A percentile compares a stretch with the other conserved stretches of the same genome.
Conservation (phyloP, 2,113 vertebrate genomes). For the Microcebus murinus region DNA sequence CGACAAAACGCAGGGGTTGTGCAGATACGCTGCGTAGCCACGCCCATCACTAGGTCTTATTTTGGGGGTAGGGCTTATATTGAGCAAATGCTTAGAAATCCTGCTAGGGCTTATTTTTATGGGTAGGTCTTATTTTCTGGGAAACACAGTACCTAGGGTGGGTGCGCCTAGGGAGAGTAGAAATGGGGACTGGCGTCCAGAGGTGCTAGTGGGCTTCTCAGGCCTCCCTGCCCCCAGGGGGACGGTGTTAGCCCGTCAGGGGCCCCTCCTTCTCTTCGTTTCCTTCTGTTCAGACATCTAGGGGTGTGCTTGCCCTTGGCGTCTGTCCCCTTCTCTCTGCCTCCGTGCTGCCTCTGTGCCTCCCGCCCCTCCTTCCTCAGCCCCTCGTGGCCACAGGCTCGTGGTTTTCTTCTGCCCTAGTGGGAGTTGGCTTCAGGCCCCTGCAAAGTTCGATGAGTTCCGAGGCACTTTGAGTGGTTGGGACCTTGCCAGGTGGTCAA, state of each 20-base stretch:
- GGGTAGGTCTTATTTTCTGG: too few species aligned
- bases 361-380: accelerated
- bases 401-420: background rate
- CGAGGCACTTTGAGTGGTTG: background rate
- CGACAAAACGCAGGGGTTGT: too few species aligned
- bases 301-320: background rate
- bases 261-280: background rate
- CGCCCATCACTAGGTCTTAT: too few species aligned
- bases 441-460: background rate
- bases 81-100: too few species aligned
- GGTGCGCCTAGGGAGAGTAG: background rate
- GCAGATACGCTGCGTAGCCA: too few species aligned
- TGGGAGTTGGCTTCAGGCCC: background rate
- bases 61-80: too few species aligned
- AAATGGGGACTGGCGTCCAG: background rate
- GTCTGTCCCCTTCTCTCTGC: background rate
- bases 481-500: background rate
- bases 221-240: too few species aligned
- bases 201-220: background rate
- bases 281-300: background rate
- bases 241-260: too few species aligned
- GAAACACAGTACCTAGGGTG: background rate
- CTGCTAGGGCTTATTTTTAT: too few species aligned
- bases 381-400: background rate
- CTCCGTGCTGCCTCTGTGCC: background rate